Percentiles rank a stretch among this genome's conserved stretches.
phyloP scores from a whole-genome alignment of 2,113 vertebrate species.

The Morphnarchus princeps region DNA sequence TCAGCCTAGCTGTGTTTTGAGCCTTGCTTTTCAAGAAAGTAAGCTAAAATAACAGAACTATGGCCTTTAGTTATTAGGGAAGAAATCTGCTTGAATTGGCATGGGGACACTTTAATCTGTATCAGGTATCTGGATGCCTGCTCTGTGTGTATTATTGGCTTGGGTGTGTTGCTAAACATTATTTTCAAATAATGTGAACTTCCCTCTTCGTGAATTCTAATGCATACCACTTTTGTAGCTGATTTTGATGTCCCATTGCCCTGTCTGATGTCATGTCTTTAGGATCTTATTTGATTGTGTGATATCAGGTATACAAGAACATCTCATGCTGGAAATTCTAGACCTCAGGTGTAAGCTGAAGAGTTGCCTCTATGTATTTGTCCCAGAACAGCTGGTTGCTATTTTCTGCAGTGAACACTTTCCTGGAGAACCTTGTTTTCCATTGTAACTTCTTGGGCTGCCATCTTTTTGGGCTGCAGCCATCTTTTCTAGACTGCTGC shows the following conservation, averaged over 20 bases:
- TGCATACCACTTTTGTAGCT: neutral
- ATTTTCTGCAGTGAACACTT: neutral
- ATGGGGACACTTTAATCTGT: neutral
- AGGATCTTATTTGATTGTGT: neutral
- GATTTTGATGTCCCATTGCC: neutral
- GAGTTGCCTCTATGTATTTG: neutral
- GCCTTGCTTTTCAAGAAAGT: neutral
- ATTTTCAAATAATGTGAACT: neutral
- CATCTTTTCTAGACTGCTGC: neutral
- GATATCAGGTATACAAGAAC: neutral
- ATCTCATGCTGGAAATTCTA: neutral
- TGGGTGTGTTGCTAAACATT: neutral
- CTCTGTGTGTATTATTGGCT: neutral
- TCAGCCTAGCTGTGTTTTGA: neutral
- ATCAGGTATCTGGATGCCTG: neutral
- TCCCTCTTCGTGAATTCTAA: neutral
- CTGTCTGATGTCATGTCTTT: neutral
- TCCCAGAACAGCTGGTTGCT: neutral
- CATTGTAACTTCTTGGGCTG: neutral
- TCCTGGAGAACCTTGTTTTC: neutral
- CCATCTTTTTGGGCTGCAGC: neutral
- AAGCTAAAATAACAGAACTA: neutral
- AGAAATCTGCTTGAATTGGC: neutral
- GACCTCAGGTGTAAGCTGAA: neutral
- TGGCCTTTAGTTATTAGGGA: neutral